These are phyloP conservation scores for Xenus cinereus DNA, from an alignment of 2,113 vertebrate genomes.

Conservation along the genomic window DNA sequence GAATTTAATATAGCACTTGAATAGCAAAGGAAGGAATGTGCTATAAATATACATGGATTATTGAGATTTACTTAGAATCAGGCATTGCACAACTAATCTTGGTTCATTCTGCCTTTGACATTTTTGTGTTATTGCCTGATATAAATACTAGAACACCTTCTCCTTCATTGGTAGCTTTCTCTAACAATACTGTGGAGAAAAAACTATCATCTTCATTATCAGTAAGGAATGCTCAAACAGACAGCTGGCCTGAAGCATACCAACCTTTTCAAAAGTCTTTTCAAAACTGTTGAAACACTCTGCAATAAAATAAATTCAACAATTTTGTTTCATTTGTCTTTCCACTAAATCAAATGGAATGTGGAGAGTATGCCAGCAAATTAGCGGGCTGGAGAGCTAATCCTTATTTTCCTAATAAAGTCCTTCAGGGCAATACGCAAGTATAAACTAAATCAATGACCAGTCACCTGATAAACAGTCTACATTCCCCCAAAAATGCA, in stretches of 20 bases:
- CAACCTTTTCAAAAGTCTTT: neutral
- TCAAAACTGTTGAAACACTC: neutral
- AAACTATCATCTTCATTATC: neutral
- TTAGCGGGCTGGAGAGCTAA: neutral
- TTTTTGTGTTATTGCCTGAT: neutral
- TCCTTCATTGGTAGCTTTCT: neutral
- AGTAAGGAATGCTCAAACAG: neutral
- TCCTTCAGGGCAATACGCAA: neutral
- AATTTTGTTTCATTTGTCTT: constrained; percentile 12
- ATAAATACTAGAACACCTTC: neutral
- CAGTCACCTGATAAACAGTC: neutral
- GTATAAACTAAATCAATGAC: neutral
- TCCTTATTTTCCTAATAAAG: constrained; percentile 16
- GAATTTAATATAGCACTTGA: neutral
- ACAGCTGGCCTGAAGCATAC: neutral
- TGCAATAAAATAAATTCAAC: neutral
- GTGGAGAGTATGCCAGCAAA: neutral
- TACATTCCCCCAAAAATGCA: neutral
- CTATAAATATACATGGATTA: neutral
- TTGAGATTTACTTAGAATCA: neutral
- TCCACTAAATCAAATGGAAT: neutral
- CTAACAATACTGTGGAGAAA: neutral
- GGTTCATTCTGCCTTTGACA: neutral
- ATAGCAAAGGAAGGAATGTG: neutral
- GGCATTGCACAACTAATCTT: neutral